Evolutionary conservation across 2,888 invertebrate species (phyloP).

Genomic region (Dinocampus coccinellae): DNA sequence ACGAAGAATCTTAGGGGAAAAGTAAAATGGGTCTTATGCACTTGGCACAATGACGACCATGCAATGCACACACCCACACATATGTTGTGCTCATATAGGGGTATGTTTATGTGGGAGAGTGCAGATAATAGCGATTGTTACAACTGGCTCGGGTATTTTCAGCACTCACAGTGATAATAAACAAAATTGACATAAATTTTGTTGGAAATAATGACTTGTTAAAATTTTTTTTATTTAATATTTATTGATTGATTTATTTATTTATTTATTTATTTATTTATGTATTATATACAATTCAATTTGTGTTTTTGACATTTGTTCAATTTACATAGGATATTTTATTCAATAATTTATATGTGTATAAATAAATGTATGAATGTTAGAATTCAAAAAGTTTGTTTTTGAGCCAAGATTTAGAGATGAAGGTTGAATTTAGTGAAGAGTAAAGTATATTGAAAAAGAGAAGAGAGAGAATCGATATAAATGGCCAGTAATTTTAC

Average conservation of each 20-base stretch:
- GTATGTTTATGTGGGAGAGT: no score
- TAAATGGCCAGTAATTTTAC: constrained; percentile 37
- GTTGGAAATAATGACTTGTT: no score
- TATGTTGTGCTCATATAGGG: no score
- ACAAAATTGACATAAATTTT: constrained; percentile 22
- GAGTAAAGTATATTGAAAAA: constrained; percentile 2
- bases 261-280: background rate
- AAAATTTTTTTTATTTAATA: no score
- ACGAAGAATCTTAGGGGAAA: background rate
- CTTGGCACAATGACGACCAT: constrained; percentile 17
- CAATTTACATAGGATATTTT: background rate
- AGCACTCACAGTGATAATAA: constrained; percentile 20
- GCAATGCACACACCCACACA: constrained; percentile 3
- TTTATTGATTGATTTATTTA: background rate
- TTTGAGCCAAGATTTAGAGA: constrained; percentile 16
- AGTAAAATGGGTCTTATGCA: constrained; percentile 13
- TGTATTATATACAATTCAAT: no score
- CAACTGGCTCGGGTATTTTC: constrained; percentile 21
- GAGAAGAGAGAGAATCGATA: constrained; percentile 29
- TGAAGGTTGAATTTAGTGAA: constrained; percentile 19
- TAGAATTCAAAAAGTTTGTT: background rate
- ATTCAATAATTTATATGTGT: background rate
- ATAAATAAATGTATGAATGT: background rate
- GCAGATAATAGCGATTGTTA: constrained; percentile 19
- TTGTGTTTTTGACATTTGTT: background rate